Percentiles rank a stretch among this genome's conserved stretches.
Conservation (phyloP, 1,140 invertebrate species). For the Andrena cerasifolii region DNA sequence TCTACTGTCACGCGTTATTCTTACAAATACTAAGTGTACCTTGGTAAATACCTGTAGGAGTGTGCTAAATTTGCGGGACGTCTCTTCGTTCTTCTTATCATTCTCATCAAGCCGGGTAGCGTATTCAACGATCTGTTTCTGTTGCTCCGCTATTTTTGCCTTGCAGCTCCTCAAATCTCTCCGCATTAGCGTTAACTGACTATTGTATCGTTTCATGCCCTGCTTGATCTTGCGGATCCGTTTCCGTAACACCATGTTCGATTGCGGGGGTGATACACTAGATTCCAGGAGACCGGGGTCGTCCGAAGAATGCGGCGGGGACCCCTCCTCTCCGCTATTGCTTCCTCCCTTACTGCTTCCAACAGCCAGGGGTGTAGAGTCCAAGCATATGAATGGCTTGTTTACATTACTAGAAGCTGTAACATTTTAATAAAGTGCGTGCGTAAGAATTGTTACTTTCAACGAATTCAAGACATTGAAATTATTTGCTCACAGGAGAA, state of each 20-base stretch:
- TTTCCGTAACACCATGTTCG: constrained; percentile 92
- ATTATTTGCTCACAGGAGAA: constrained; percentile 85
- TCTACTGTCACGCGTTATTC: constrained; percentile 4
- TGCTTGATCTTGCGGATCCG: constrained; percentile 93
- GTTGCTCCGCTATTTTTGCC: constrained; percentile 90
- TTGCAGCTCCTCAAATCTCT: constrained; percentile 90
- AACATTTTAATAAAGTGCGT: constrained; percentile 41
- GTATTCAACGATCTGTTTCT: constrained; percentile 92
- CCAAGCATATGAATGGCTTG: constrained; percentile 86
- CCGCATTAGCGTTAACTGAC: constrained; percentile 88
- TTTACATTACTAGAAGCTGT: constrained; percentile 84
- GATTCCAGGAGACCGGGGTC: constrained; percentile 83
- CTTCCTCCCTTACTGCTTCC: constrained; percentile 77
- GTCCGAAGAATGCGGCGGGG: constrained; percentile 78
- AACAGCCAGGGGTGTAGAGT: constrained; percentile 83
- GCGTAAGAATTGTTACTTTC: background rate
- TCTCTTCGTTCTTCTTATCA: constrained; percentile 95
- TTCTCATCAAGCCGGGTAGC: constrained; percentile 92
- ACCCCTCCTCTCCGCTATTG: constrained; percentile 77
- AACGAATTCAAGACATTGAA: background rate
- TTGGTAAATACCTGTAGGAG: constrained; percentile 88
- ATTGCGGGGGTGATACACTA: constrained; percentile 87
- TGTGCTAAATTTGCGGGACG: constrained; percentile 92
- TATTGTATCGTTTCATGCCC: constrained; percentile 93
- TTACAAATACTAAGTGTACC: constrained; percentile 66